phyloP scores from a whole-genome alignment of 2,113 vertebrate species.

The Ictalurus punctatus region DNA sequence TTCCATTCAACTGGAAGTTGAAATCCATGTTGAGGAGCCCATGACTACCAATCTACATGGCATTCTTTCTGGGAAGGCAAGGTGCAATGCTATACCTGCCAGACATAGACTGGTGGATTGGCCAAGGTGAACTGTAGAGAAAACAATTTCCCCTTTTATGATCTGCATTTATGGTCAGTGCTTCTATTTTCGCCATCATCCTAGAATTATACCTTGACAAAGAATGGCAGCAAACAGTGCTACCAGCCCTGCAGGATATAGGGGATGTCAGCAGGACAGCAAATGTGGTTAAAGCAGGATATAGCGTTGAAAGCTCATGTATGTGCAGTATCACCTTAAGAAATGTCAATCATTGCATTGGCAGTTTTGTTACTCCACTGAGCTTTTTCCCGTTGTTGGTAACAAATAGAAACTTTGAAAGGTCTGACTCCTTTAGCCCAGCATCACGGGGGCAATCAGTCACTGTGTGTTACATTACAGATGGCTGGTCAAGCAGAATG shows the following conservation, averaged over 20 bases:
- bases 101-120: not conserved
- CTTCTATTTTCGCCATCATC: not conserved
- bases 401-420: conserved; percentile 66
- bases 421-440: conserved; percentile 62
- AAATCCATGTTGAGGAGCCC: conserved; percentile 30
- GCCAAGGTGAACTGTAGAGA: conserved; percentile 5
- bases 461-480: conserved; percentile 72
- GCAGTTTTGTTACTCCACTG: conserved; percentile 61
- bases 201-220: not conserved
- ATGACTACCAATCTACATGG: conserved; percentile 30
- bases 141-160: conserved; percentile 33
- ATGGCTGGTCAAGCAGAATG: conserved; percentile 72
- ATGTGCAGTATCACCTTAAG: conserved; percentile 59
- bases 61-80: not conserved
- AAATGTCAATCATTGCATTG: conserved; percentile 70
- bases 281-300: conserved; percentile 47
- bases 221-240: not conserved
- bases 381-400: conserved; percentile 57
- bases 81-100: conserved; percentile 12
- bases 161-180: not conserved
- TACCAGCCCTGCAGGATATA: conserved; percentile 4
- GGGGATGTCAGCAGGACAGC: conserved; percentile 25
- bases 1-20: conserved; percentile 1
- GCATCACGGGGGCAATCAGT: conserved; percentile 68
- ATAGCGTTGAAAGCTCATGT: conserved; percentile 57